Base-by-base conservation (phyloP, 2,797 vertebrate genomes). In the Enteromius anoplus region DNA sequence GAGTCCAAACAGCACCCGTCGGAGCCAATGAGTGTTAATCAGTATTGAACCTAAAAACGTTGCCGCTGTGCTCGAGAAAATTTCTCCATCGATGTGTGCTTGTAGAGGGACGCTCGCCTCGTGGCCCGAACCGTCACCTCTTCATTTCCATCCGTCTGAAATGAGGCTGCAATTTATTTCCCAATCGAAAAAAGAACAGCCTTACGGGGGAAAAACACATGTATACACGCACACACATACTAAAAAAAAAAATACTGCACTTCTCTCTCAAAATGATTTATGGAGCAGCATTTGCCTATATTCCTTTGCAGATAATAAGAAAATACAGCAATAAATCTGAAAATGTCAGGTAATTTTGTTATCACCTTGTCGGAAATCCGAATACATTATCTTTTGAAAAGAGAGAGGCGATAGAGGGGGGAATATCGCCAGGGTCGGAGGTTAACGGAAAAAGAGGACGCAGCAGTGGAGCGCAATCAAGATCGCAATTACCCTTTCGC, bases 291-390 rank as follows among this genome's bases (percentile, higher is more conserved):
- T 93, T 91, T 94, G 92, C 91, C 91, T 94, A 91, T 93, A 94
- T 94, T 94, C 93, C 91, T 94, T 93, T 91, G 87, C 91, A 90
- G 88, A 94, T 94, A 94, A 95, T 93, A 95, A 90, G 91, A 94
- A 95, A 94, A 94, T 94, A 93, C 92, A 92, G 93, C 93, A 94
- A 95, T 95, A 95, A 94, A 95, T 95, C 94, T 94, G 92, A 86
- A 95, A 93, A 93, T 94, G 94, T 94, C 94, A 95, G 92, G 92
- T 93, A 93, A 94, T 94, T 94, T 94, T 92, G 89, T 93, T 94
- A 93, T 94, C 93, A 94, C 92, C 93, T 94, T 93, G 93, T 94
- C 91, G 91, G 91, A 92, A 93, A 94, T 94, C 92, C 88, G 93
- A 94, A 94, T 94, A 91, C 87, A 93, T 94, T 92, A 94, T 91